Evolutionary conservation across 2,113 vertebrate species (phyloP), one percentile per base, ranked within the genome.

Genomic region (Calcarius ornatus): DNA sequence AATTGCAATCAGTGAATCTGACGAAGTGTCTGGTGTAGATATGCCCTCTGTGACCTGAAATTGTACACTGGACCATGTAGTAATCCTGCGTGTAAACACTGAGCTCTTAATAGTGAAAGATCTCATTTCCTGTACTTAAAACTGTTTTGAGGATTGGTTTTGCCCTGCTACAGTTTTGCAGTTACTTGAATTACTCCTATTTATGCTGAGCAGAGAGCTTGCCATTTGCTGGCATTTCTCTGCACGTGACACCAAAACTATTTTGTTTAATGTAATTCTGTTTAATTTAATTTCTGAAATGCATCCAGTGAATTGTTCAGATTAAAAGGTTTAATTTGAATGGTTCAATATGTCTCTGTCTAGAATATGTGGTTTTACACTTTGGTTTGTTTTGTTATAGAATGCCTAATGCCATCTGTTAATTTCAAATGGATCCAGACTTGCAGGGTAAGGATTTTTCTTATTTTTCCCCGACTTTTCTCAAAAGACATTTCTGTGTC

Each of bases 391-490:
- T 96, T 96, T 20, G 1, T 90, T 96, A 50, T 61, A 94, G 92
- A 80, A 59, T 17, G 11, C 63, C 50, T 76, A 76, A 75, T 76
- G 45, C 88, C 87, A 85, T 90, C 94, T 89, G 76, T 77, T 92
- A 23, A 45, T 92, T 84, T 81, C 89, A 69, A 82, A 97, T 98
- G 97, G 91, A 97, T 93, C 73, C 84, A 84, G 83, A 86, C 38
- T 96, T 97, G 86, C 94, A 95, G 96, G 96, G 97, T 97, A 96
- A 96, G 93, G 80, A 51, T 70, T 94, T 72, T 79, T 89, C 33
- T 81, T 3, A 5, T 68, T 73, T 81, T 61, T 45, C 1, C 7
- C 76, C 42, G 71, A 2, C 14, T 78, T 91, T 91, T 76, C 70
- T 87, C 53, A 90, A 63, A 54, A 83, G n/a, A 31, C 4, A 27